Evolutionary conservation across 2,888 invertebrate genomes (phyloP).

Genomic region (Metellina segmentata): DNA sequence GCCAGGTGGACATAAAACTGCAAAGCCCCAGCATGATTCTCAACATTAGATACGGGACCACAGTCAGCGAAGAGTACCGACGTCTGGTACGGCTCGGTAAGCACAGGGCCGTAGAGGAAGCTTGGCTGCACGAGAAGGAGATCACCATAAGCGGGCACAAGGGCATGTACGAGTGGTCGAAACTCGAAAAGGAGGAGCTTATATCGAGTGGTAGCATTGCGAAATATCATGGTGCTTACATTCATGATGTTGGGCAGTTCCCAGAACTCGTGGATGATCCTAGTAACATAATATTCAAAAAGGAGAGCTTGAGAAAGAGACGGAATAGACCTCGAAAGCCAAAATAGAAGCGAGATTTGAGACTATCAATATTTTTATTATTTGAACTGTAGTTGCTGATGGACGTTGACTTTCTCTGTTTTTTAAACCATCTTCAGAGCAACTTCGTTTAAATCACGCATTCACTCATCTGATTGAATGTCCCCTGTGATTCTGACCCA

Average conservation of each 20-base stretch:
- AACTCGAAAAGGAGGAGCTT: conserved; percentile 94
- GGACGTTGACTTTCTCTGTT: conserved; percentile 38
- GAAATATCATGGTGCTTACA: conserved; percentile 95
- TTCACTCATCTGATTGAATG: conserved; percentile 73
- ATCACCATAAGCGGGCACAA: conserved; percentile 82
- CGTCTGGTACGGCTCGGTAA: conserved; percentile 92
- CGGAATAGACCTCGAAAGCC: conserved; percentile 76
- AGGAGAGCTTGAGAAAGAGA: conserved; percentile 77
- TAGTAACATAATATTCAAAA: conserved; percentile 93
- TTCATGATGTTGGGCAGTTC: conserved; percentile 92
- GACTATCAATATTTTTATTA: conserved; percentile 52
- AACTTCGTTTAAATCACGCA: conserved; percentile 68
- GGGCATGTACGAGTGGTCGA: conserved; percentile 89
- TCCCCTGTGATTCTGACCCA: conserved; percentile 75
- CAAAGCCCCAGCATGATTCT: conserved; percentile 96
- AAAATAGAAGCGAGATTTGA: conserved; percentile 58
- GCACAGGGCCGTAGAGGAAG: conserved; percentile 92
- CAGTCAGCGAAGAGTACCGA: conserved; percentile 91
- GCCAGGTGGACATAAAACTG: conserved; percentile 86
- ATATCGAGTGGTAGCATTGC: conserved; percentile 93
- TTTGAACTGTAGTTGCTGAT: conserved; percentile 61
- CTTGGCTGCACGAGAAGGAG: conserved; percentile 96
- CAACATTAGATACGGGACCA: conserved; percentile 95
- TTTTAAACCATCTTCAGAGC: conserved; percentile 56
- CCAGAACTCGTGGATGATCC: conserved; percentile 97